phyloP scores from a whole-genome alignment of 2,113 vertebrate genomes.

The Chionis minor region DNA sequence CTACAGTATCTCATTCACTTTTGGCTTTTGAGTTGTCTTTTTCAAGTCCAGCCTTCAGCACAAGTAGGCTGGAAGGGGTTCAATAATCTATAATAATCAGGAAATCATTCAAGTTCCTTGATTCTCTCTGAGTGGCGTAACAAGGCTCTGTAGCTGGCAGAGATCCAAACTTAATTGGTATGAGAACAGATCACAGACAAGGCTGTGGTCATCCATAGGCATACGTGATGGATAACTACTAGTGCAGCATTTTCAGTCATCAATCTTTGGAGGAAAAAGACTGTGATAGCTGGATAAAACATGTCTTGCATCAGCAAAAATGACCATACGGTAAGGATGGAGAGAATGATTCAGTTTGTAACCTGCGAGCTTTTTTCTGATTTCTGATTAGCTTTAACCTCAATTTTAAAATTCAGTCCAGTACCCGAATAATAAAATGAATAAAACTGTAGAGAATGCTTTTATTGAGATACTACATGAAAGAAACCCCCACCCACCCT shows the following conservation, averaged over 20 bases:
- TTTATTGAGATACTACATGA: not conserved
- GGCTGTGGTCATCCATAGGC: conserved; percentile 46
- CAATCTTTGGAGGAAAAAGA: conserved; percentile 63
- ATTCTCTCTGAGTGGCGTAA: conserved; percentile 49
- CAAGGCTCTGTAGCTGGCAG: conserved; percentile 44
- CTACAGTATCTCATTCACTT: not conserved
- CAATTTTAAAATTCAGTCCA: conserved; percentile 15
- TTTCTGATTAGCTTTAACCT: not conserved
- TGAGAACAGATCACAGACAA: conserved; percentile 50
- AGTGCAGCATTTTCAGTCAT: conserved; percentile 36
- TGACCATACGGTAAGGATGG: conserved; percentile 7
- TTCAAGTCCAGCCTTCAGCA: not conserved
- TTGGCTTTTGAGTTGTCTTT: not conserved
- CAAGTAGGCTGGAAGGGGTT: not conserved
- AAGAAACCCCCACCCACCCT: not conserved
- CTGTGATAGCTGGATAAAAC: conserved; percentile 45
- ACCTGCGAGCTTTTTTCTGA: not conserved
- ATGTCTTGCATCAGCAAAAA: conserved; percentile 65
- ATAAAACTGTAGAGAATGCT: not conserved
- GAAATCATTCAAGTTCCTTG: conserved; percentile 62
- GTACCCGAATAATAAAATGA: not conserved
- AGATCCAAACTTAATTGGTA: conserved; percentile 56
- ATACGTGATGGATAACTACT: conserved; percentile 66
- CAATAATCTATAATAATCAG: conserved; percentile 56
- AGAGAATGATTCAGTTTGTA: conserved; percentile 22